Evolutionary conservation across 2,888 invertebrate species (phyloP), one percentile per base, ranked within the genome.

Genomic region (Nebria salina): DNA sequence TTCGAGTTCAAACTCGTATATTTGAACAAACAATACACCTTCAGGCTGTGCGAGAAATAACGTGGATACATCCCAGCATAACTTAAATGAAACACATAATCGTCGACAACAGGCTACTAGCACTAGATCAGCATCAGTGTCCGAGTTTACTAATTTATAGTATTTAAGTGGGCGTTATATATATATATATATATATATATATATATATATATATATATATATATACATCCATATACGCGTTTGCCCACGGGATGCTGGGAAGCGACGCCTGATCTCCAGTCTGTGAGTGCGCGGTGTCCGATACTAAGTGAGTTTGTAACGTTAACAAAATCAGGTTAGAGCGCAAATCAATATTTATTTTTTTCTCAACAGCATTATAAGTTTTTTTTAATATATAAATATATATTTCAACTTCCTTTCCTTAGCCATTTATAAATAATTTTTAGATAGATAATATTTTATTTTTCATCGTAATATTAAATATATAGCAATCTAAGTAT

Each of bases 261-360:
- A 25, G 15, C 70, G 70, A 70, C 70, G 70, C 26, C 26, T 8
- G 70, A 4, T 70, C 70, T 70, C 70, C 34, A 70, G 70, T 70
- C 70, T 70, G 26, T 70, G 70, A 54, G 70, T 70, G 70, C 70
- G 70, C 70, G 70, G 70, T 70, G 70, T 70, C 70, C 70, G 25
- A 34, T 26, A 34, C 70, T 11, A 70, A 70, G 54, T 34, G 70
- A 70, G 26, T 70, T 26, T 34, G 70, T 70, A 15, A 70, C 70
- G 70, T 70, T 70, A 70, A 13, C 20, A 34, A 70, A 70, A 70
- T 25, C 70, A 70, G 70, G 70, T 70, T 25, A 34, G 70, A 54
- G 25, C 70, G 8, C 11, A 26, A 70, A 70, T 70, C 7, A 70
- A 6, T 20, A 20, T 13, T 70, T 25, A 11, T 25, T 20, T 15